Evolutionary conservation across 1,140 invertebrate species (phyloP), one percentile per base, ranked within the genome.

Genomic region (Rhyzopertha dominica): DNA sequence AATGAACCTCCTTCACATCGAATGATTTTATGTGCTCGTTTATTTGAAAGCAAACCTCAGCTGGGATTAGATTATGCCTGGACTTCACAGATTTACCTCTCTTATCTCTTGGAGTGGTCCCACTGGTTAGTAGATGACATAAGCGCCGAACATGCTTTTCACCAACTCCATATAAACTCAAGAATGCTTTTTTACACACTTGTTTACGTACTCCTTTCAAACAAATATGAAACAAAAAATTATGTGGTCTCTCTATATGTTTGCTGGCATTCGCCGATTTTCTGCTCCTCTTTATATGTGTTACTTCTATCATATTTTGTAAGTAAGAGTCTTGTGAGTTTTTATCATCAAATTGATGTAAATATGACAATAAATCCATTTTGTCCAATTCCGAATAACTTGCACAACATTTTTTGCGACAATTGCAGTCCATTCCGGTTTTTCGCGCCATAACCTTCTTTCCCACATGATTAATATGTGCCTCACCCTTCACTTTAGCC

Each of bases 251-350:
- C 14, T 13, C 31, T 19, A 31, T 43, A 42, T 35, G 24, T 10
- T 39, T 54, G 22, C 5, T 8, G 17, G 32, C 17, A 10, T 34
- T 42, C n/a, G 19, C 18, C 18, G 8, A n/a, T n/a, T n/a, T n/a
- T n/a, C 41, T n/a, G 32, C 19, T 35, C 26, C 49, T 47, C 32
- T 38, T 13, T 28, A 47, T 30, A 14, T 41, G 10, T 25, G 43
- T 43, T n/a, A 24, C 34, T 47, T 47, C 48, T 14, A 54, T 47
- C 5, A 53, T 19, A 12, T 43, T 39, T 13, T 44, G 40, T 19
- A 50, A 38, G 28, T 16, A 53, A 5, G 47, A 50, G 25, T 48
- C 38, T 43, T 54, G 49, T 45, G 51, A 31, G 30, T 54, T 54
- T 50, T 54, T 51, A 24, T 36, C 32, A 24, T 32, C 39, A 47